Evolutionary conservation across 1,140 invertebrate genomes (phyloP), one percentile per base, ranked within the genome.

Genomic region (Colletes gigas): DNA sequence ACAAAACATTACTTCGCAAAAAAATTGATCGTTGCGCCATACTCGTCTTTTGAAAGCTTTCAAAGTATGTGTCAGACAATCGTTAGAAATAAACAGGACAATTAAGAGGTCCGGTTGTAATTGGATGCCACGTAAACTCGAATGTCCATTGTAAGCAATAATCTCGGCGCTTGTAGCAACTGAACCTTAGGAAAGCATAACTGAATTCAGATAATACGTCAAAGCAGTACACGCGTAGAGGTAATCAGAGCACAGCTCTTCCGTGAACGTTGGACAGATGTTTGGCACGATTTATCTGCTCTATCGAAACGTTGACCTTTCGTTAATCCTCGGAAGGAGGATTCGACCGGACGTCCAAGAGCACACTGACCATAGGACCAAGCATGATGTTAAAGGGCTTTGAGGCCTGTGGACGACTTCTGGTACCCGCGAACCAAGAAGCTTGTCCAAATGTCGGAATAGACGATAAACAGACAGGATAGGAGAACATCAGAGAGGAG

Each of bases 391-490:
- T 82, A 82, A 84, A 67, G 82, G 86, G 87, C 87, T 90, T 90
- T 88, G 84, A 87, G 80, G 79, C 66, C 77, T 71, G 47, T 41
- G 65, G 74, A 76, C 50, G 80, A 78, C 71, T 86, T 66, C 19
- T n/a, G 59, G 71, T 69, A 60, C 41, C 81, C 54, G 75, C 67
- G 85, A 59, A 70, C 67, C 62, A 82, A 82, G 76, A 75, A 69
- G 82, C 76, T 82, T 83, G 82, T 87, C 78, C 81, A 82, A 86
- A 85, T 81, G 83, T 81, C 84, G 81, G 82, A 88, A 86, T 83
- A 87, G 84, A 89, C 84, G 88, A 89, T 88, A 88, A 89, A 89
- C 84, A 89, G 84, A 72, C 78, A 54, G 81, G 65, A 86, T 82
- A 84, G 79, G 81, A 83, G 69, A 83, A 78, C 78, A 86, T 82